A percentile compares a stretch with the other conserved stretches of the same genome.
phyloP scores from a whole-genome alignment of 1,140 invertebrate species.

The Medauroidea extradentata region DNA sequence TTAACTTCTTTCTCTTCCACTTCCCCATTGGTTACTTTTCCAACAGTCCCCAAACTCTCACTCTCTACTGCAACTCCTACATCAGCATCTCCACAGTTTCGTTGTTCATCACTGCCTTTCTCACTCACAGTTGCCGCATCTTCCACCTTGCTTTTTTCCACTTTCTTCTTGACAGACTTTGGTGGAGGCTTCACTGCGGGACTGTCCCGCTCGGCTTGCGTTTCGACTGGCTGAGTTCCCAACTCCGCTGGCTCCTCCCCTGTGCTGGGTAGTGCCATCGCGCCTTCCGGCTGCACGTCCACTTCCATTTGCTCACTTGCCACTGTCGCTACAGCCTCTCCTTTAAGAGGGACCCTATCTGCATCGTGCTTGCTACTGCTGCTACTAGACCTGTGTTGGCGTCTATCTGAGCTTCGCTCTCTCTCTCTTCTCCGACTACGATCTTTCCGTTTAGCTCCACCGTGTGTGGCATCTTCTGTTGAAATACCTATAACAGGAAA shows the following conservation, averaged over 20 bases:
- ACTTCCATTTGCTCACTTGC: constrained; percentile 2
- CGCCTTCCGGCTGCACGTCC: background rate
- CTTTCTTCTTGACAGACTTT: too few relatives aligned
- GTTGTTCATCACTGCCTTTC: constrained; percentile 26
- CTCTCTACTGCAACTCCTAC: background rate
- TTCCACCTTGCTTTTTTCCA: constrained; percentile 5
- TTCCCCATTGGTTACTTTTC: constrained; percentile 24
- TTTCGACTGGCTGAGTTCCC: background rate
- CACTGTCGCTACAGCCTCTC: background rate
- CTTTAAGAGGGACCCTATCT: background rate
- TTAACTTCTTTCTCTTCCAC: constrained; percentile 25
- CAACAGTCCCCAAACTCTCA: background rate
- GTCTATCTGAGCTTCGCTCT: constrained; percentile 18
- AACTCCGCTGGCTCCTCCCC: constrained; percentile 25
- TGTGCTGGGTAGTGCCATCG: too few relatives aligned
- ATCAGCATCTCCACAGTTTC: background rate
- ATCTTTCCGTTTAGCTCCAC: constrained; percentile 56
- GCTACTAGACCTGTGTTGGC: constrained; percentile 24
- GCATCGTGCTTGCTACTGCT: background rate
- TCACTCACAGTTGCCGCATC: constrained; percentile 31
- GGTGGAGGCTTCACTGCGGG: too few relatives aligned
- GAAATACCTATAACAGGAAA: too few relatives aligned
- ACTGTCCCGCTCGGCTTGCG: too few relatives aligned
- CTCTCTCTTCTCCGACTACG: constrained; percentile 42
- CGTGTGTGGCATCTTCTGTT: constrained; percentile 50